Base-by-base conservation (phyloP, 2,888 invertebrate genomes). In the Leucania comma region DNA sequence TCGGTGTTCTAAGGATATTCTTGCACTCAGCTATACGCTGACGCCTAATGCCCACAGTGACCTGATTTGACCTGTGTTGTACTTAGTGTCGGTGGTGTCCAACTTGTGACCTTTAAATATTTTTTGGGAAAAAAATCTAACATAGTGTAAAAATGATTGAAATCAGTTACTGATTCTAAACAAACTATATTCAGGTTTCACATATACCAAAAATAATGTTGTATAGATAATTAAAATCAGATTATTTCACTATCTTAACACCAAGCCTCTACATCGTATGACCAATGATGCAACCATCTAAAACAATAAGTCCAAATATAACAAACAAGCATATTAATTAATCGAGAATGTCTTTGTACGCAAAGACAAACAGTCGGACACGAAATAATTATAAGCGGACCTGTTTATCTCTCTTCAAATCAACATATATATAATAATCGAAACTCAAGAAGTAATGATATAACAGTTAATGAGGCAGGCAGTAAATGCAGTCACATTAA, bases 351-450 rank as follows among this genome's bases (percentile, higher is more conserved):
- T 57, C 24, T 57, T 50, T 57, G 50, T 24, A 75, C 8, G 26
- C 35, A 68, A 68, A 61, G 56, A 64, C 80, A 60, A 38, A 63
- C 68, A 68, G 51, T 60, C 50, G 46, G 38, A 62, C 46, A 64
- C 0, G 42, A 67, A 46, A 64, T 50, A 51, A 50, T 68, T 57
- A 50, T 67, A 48, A 35, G 38, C n/a, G 46, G 26, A 60, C 77
- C 54, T n/a, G 71, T 67, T 66, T 72, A 81, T 72, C 76, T 22
- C 26, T 66, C 53, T 60, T 61, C 72, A 77, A 64, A 80, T 63
- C 57, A 54, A 17, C 54, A 56, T 66, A 57, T 64, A 57, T 60
- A 62, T 58, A 68, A 69, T 53, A 66, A 66, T 69, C 68, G 46
- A 57, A 35, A 26, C n/a, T 46, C 22, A 61, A 51, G 56, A 38